Percentiles rank a stretch among this genome's conserved stretches.
Evolutionary conservation across 2,113 vertebrate species (phyloP).

Genomic region (Arothron firmamentum): DNA sequence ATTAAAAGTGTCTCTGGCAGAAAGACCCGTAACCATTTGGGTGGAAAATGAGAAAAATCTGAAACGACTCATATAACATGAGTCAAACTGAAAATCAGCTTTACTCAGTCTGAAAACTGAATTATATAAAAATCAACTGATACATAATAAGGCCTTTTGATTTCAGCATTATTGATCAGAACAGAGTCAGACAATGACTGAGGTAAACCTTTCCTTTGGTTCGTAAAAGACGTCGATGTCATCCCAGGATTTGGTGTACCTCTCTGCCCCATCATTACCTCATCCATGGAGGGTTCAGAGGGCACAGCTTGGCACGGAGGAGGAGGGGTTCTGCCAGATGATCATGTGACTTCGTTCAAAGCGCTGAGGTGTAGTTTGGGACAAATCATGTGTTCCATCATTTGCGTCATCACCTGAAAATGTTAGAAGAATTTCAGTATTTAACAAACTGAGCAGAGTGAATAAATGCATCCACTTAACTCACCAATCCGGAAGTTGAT

Average conservation of each 20-base stretch:
- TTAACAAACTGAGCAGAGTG: neutral
- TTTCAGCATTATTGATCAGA: constrained; percentile 14
- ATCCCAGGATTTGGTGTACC: constrained; percentile 1
- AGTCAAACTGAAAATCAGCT: constrained; percentile 5
- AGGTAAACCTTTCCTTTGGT: constrained; percentile 35
- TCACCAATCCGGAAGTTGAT: constrained; percentile 83
- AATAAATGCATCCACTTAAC: constrained; percentile 9
- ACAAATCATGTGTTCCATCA: constrained; percentile 51
- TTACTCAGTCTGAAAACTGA: constrained; percentile 4
- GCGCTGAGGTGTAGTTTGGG: constrained; percentile 63
- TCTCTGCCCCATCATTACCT: constrained; percentile 5
- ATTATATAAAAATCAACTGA: constrained; percentile 10
- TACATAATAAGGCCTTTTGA: constrained; percentile 23
- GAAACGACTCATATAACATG: neutral
- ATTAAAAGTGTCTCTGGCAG: constrained; percentile 9
- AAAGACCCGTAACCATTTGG: neutral
- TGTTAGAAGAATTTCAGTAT: neutral
- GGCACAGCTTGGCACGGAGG: constrained; percentile 57
- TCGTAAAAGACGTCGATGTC: neutral
- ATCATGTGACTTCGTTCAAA: constrained; percentile 79
- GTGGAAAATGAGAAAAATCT: neutral
- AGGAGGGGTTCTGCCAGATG: constrained; percentile 71
- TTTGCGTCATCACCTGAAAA: constrained; percentile 73
- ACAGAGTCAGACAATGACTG: constrained; percentile 7
- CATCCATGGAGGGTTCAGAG: constrained; percentile 49